Percentiles rank a stretch among this genome's conserved stretches.
Conservation (phyloP, 2,888 invertebrate species). For the Acronicta aceris region DNA sequence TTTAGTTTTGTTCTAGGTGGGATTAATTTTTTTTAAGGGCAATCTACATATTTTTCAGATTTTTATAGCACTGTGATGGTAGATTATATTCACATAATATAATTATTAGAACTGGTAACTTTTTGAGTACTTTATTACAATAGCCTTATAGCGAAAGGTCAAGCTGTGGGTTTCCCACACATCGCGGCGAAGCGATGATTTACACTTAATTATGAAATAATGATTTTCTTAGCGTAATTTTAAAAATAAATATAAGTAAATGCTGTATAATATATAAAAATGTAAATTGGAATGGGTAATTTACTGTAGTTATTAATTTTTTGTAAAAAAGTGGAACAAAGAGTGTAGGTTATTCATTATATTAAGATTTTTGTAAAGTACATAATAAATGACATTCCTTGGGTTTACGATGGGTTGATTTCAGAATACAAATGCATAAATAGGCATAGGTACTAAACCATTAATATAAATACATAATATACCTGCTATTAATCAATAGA, state of each 20-base stretch:
- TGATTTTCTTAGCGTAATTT: too few relatives aligned
- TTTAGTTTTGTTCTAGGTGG: conserved; percentile 11
- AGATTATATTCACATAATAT: background rate
- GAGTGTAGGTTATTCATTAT: conserved; percentile 27
- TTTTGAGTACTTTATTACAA: background rate
- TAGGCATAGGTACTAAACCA: background rate
- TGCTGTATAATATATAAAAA: too few relatives aligned
- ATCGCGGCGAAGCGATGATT: too few relatives aligned
- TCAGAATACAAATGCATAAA: conserved; percentile 1
- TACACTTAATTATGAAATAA: too few relatives aligned
- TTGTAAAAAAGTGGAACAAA: background rate
- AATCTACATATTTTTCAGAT: conserved; percentile 14
- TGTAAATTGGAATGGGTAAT: conserved; percentile 18
- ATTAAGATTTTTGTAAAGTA: conserved; percentile 12
- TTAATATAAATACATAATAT: background rate
- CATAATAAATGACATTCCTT: conserved; percentile 29
- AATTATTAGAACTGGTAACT: conserved; percentile 2
- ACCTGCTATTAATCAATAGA: conserved; percentile 1
- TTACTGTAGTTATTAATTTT: background rate
- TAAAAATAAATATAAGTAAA: too few relatives aligned
- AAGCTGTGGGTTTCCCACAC: too few relatives aligned
- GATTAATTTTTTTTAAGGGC: conserved; percentile 10
- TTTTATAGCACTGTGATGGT: conserved; percentile 8
- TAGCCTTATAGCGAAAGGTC: too few relatives aligned
- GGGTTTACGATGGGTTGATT: conserved; percentile 5